Evolutionary conservation across 2,113 vertebrate species (phyloP).

Genomic region (Montifringilla adamsi): DNA sequence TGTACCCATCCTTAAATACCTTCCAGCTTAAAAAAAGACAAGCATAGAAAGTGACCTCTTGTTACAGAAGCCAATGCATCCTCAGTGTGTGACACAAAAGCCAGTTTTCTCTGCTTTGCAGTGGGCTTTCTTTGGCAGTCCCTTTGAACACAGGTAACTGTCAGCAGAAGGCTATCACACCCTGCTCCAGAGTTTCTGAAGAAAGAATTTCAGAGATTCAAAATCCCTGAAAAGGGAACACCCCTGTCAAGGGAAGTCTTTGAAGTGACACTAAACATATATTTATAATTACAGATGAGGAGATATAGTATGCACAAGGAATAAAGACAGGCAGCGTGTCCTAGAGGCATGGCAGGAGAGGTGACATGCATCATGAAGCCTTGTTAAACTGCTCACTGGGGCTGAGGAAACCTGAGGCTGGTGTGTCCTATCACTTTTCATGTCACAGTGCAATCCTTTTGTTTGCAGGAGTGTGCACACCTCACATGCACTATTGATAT

Average conservation of each 20-base stretch:
- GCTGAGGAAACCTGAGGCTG: conserved; percentile 45
- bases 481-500: conserved; percentile 41
- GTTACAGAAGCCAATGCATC: neutral
- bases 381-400: conserved; percentile 48
- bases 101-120: neutral
- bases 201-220: conserved; percentile 44
- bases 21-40: neutral
- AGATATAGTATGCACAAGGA: neutral
- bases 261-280: conserved; percentile 58
- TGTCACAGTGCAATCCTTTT: conserved; percentile 12
- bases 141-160: conserved; percentile 34
- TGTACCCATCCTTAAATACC: neutral
- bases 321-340: neutral
- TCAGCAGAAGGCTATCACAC: conserved; percentile 38
- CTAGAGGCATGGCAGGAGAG: conserved; percentile 54
- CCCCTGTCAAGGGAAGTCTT: conserved; percentile 37
- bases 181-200: neutral
- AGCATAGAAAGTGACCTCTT: neutral
- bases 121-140: neutral
- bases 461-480: neutral
- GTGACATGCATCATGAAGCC: conserved; percentile 49
- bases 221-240: conserved; percentile 46
- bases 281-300: conserved; percentile 60
- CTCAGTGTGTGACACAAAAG: neutral
- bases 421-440: conserved; percentile 32